Base-by-base conservation (phyloP, 2,888 invertebrate species). In the Oconnorella tubifera region DNA sequence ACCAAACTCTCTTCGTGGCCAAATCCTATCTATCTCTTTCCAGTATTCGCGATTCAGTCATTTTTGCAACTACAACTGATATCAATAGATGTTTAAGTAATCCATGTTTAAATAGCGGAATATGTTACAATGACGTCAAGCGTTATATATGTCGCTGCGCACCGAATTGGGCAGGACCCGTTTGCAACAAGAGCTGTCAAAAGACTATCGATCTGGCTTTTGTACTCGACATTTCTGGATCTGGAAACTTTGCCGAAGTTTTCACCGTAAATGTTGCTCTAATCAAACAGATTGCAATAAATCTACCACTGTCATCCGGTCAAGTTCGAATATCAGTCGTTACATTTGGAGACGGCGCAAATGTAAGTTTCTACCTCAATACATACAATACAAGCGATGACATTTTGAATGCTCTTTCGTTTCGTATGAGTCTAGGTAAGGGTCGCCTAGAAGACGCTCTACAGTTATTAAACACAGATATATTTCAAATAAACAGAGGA, bases 81-180 rank as follows among this genome's bases (percentile, higher is more conserved):
- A 6, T 29, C 1, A 32, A 50, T 27, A 19, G 19, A 19, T 63
- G 63, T 51, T 14, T 27, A 25, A 29, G 10, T 48, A 49, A 49
- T 31, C 60, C 50, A 0, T 64, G 64, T 40, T 56, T 56, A 31
- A 61, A 61, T 23, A 61, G 64, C 27, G 64, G 64, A 56, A 33
- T 6, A 0, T 64, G 64, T n/a, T 25, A 28, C 19, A 50, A 49
- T 29, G 50, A 31, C 1, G 28, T 25, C 31, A 58, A 59, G n/a
- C 29, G 27, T 28, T 59, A 27, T 28, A 14, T 27, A 4, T 64
- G 64, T 33, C 29, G 28, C n/a, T 64, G 64, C 48, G 27, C 33
- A 19, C 14, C 28, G 23, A 33, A 55, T n/a, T 64, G 29, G 27
- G n/a, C 33, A 10, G 64, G 64, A 40, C 40, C 49, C 25, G 53